phyloP scores from a whole-genome alignment of 2,888 invertebrate species.

The Lissonota sp. region DNA sequence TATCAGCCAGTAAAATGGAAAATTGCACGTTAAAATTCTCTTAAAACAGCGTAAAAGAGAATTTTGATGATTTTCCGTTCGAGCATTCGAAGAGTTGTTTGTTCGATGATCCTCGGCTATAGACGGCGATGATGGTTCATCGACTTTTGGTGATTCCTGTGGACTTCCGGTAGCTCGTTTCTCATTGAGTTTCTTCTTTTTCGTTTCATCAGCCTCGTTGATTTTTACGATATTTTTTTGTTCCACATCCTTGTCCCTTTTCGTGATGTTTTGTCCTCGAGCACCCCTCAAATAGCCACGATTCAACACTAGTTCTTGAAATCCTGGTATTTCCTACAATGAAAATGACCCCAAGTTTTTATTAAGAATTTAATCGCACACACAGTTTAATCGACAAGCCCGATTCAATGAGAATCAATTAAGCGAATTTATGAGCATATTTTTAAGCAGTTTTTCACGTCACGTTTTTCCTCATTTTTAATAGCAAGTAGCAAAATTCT shows the following conservation, averaged over 20 bases:
- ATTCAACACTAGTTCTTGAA: background rate
- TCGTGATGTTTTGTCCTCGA: background rate
- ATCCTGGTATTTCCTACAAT: slow-evolving; percentile 43
- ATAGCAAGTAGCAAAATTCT: too few relatives aligned
- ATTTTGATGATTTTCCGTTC: background rate
- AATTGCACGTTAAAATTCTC: slow-evolving; percentile 27
- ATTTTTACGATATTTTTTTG: background rate
- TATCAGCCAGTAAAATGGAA: slow-evolving; percentile 58
- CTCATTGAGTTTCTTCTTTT: background rate
- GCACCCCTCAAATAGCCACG: background rate
- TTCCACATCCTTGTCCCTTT: background rate
- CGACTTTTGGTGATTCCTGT: background rate
- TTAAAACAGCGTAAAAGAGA: slow-evolving; percentile 30
- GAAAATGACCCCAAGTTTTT: background rate
- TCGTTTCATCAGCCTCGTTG: background rate
- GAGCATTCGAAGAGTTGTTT: too few relatives aligned
- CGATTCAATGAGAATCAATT: too few relatives aligned
- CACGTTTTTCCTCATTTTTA: too few relatives aligned
- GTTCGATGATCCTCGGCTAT: background rate
- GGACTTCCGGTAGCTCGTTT: background rate
- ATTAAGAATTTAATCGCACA: background rate
- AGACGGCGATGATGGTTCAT: background rate
- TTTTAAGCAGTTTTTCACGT: too few relatives aligned
- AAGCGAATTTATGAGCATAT: too few relatives aligned
- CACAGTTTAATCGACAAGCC: background rate